A percentile compares a stretch with the other conserved stretches of the same genome.
These are phyloP conservation scores for Limnephilus auricula DNA, from an alignment of 2,888 invertebrate genomes.

Conservation along the genomic window DNA sequence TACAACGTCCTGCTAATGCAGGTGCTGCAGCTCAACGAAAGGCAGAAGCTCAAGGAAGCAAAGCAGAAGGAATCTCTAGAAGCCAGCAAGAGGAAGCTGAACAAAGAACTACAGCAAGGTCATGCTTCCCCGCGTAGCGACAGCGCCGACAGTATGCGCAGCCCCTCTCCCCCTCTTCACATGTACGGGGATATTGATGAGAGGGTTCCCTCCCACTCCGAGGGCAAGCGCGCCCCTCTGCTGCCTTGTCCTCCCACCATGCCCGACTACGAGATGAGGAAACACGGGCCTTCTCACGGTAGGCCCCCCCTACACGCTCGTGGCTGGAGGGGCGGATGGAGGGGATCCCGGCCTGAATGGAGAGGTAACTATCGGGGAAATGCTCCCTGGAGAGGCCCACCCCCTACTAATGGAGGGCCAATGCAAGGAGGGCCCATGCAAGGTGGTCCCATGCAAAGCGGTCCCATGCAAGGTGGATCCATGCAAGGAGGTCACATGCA, in stretches of 20 bases:
- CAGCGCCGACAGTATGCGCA: slow-evolving; percentile 53
- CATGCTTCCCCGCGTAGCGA: slow-evolving; percentile 66
- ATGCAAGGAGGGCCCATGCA: slow-evolving; percentile 67
- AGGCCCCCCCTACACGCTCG: slow-evolving; percentile 39
- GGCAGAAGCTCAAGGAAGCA: slow-evolving; percentile 85
- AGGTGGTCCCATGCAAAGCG: no score
- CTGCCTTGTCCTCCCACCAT: slow-evolving; percentile 38
- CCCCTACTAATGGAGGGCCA: background rate
- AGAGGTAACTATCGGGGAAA: slow-evolving; percentile 68
- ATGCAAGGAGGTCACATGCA: slow-evolving; percentile 69
- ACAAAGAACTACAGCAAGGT: slow-evolving; percentile 70
- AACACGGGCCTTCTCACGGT: slow-evolving; percentile 61
- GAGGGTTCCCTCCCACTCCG: slow-evolving; percentile 72
- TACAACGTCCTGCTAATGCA: slow-evolving; percentile 87
- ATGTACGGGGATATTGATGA: slow-evolving; percentile 76
- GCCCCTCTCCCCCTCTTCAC: slow-evolving; percentile 31
- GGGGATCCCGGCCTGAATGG: slow-evolving; percentile 72
- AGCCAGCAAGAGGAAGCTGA: slow-evolving; percentile 74
- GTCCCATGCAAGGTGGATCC: background rate
- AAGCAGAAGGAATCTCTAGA: slow-evolving; percentile 84
- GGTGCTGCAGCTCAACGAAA: slow-evolving; percentile 87
- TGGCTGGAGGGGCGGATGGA: slow-evolving; percentile 68
- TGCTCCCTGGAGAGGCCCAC: slow-evolving; percentile 69
- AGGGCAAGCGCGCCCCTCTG: slow-evolving; percentile 68
- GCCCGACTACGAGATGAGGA: slow-evolving; percentile 71